phyloP scores from a whole-genome alignment of 92 coral and sea anemone species.

The Zoanthus gigantus region DNA sequence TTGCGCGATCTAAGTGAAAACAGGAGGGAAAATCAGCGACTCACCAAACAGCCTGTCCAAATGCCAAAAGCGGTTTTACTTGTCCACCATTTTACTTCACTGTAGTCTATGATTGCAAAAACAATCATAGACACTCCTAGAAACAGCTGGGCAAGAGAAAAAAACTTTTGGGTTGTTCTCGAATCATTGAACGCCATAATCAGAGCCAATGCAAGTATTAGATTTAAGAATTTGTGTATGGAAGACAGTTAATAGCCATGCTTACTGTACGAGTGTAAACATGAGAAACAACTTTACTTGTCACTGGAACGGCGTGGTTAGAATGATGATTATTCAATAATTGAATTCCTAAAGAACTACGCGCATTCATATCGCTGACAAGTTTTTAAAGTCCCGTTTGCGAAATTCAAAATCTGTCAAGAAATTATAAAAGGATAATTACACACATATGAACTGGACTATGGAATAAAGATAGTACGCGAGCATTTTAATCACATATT shows the following conservation, averaged over 20 bases:
- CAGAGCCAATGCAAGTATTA: not conserved
- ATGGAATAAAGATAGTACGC: too few relatives aligned
- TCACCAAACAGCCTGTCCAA: conserved; percentile 43
- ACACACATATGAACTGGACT: too few relatives aligned
- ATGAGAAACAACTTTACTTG: not conserved
- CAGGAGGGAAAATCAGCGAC: not conserved
- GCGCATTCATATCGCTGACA: conserved; percentile 1
- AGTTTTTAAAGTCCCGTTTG: not conserved
- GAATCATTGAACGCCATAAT: conserved; percentile 21
- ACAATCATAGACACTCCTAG: conserved; percentile 26
- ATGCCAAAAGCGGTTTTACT: conserved; percentile 38
- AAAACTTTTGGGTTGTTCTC: not conserved
- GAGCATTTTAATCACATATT: too few relatives aligned
- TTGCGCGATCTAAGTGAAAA: too few relatives aligned
- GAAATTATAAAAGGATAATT: too few relatives aligned
- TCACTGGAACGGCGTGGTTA: conserved; percentile 14
- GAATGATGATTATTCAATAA: not conserved
- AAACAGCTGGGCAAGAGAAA: conserved; percentile 20
- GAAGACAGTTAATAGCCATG: not conserved
- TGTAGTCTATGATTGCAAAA: conserved; percentile 19
- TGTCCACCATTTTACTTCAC: conserved; percentile 44
- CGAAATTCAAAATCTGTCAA: too few relatives aligned
- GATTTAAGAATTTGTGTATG: not conserved
- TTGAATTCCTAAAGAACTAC: conserved; percentile 38
- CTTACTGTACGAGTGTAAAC: conserved; percentile 15